phyloP scores from a whole-genome alignment of 2,113 vertebrate species.

The Corythornis madagascariensis region DNA sequence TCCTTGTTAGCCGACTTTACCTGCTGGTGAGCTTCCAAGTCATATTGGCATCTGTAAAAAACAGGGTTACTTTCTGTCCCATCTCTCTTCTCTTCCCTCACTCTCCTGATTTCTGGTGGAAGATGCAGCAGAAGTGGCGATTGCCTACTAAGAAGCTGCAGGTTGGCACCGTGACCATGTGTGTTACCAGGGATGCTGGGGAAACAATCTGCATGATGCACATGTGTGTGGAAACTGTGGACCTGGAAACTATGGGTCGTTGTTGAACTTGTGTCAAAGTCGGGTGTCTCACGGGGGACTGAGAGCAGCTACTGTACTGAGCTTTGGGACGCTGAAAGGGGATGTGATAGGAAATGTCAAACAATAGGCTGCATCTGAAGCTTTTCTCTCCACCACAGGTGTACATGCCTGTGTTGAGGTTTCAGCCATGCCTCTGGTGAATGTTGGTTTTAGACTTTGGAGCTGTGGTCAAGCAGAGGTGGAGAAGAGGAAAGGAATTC shows the following conservation, averaged over 20 bases:
- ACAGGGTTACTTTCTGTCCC: background rate
- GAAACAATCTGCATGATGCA: background rate
- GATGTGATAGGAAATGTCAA: background rate
- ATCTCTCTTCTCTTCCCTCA: background rate
- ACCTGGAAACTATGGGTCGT: background rate
- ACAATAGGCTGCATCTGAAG: background rate
- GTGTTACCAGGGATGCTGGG: background rate
- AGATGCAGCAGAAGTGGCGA: background rate
- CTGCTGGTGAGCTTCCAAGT: background rate
- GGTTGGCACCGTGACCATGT: background rate
- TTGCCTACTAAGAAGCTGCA: background rate
- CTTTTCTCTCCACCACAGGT: background rate
- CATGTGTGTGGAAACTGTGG: too few species aligned
- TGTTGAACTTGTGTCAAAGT: background rate
- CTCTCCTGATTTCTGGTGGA: background rate
- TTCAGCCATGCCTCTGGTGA: background rate
- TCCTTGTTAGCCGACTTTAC: background rate
- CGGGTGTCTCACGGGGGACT: background rate
- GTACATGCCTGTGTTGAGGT: background rate
- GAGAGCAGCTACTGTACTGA: background rate
- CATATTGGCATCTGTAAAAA: background rate
- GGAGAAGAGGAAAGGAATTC: background rate
- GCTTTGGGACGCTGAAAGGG: background rate
- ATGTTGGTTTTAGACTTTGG: background rate
- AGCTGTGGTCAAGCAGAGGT: background rate